Evolutionary conservation across 2,797 vertebrate species (phyloP), one percentile per base, ranked within the genome.

Genomic region (Pelobates cultripes): DNA sequence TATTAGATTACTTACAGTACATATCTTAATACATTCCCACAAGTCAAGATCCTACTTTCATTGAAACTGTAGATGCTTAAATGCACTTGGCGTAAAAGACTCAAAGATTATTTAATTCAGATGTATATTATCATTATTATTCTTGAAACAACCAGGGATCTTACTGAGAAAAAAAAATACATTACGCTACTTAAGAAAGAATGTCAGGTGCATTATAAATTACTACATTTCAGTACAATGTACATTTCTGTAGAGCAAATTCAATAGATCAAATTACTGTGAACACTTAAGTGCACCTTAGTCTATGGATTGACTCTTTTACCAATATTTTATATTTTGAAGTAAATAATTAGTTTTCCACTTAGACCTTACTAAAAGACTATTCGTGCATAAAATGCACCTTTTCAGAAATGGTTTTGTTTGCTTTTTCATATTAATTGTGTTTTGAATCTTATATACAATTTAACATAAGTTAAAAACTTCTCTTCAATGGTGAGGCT

Each of bases 171-270:
- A 83, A 82, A 79, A 75, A 64, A 78, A 70, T 70, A 68, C 81
- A 79, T 83, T 69, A 75, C 55, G 13, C 47, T 83, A 78, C 76
- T 83, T 73, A 70, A 64, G 64, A 78, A 78, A 73, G 28, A 83
- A 79, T 69, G 53, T 60, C 55, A 73, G 81, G 70, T 69, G 73
- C 41, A 73, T 78, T 78, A 83, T 43, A 42, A 57, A 71, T 77
- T 66, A 47, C 42, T 71, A 69, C 68, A 81, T 71, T 77, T 66
- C 51, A 75, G 68, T 71, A 76, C 67, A 74, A 70, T 43, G 68
- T 67, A 81, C 53, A 45, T 72, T 75, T 81, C 43, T 66, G 57
- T 66, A 55, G 71, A 70, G 17, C 71, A 41, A 81, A 70, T 45
- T 70, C 41, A 70, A 64, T 64, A 72, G 43, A 81, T 81, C 73